Base-by-base conservation (phyloP, 2,113 vertebrate genomes). In the Syrmaticus mikado region DNA sequence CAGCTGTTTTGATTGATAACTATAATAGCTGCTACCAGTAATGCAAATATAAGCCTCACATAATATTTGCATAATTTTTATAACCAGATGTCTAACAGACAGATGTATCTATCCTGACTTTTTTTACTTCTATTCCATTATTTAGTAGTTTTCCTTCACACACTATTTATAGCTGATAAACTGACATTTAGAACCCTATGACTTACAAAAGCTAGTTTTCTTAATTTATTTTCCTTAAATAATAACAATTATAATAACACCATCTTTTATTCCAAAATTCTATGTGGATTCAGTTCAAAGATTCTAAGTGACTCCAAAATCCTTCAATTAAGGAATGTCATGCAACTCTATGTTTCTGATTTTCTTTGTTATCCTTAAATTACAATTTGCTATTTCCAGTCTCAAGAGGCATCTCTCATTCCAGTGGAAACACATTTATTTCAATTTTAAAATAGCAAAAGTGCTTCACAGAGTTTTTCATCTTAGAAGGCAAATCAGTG, bases 61-160 rank as follows among this genome's bases (percentile, higher is more conserved):
- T 83, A 86, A 81, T 50, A 67, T 66, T 85, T 95, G 68, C 81
- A 40, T 94, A 70, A 85, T 82, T 87, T 89, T 77, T 94, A 83
- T 74, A 92, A 91, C 57, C 92, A 85, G 60, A 61, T 30, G 80
- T 77, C 72, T 86, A 53, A 15, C 17, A 87, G 82, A 48, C 20
- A 78, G 45, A 27, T 34, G 30, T 58, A 92, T 67, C 21, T 78
- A 50, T 43, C 61, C 58, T 81, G 61, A 61, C 21, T 25, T 83
- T 30, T 55, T 71, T 85, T 38, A 65, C 30, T 87, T 76, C 34
- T 64, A 32, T 72, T 90, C 53, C 53, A 91, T 95, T 79, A 90
- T 83, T 87, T 75, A 93, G 60, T 11, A 57, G 34, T 41, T 92
- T 82, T 82, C 85, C 70, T 71, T 86, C 88, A 90, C 77, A 34